phyloP scores from a whole-genome alignment of 2,888 invertebrate genomes.

The Apeira syringaria region DNA sequence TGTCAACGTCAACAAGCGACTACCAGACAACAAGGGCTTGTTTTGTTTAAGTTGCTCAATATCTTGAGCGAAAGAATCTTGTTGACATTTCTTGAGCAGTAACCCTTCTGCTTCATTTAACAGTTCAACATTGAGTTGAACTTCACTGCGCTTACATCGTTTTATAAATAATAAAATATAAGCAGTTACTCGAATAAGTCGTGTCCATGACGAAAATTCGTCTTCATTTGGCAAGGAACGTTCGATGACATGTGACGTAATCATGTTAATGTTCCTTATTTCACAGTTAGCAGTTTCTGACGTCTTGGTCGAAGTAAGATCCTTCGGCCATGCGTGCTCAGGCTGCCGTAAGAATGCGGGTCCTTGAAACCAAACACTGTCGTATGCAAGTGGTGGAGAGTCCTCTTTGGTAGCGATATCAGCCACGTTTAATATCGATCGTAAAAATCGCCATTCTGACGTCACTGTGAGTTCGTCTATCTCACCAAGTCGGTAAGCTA shows the following conservation, averaged over 20 bases:
- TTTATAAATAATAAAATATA: slow-evolving; percentile 3
- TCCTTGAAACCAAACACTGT: background rate
- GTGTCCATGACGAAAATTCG: slow-evolving; percentile 7
- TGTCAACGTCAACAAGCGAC: background rate
- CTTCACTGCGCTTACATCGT: background rate
- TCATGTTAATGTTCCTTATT: too few relatives aligned
- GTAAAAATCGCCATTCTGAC: background rate
- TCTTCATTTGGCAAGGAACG: background rate
- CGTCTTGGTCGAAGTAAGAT: too few relatives aligned
- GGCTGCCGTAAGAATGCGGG: background rate
- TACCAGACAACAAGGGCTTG: background rate
- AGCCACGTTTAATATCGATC: background rate
- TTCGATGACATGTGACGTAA: background rate
- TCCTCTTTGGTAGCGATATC: background rate
- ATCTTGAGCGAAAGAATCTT: background rate
- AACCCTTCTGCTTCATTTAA: slow-evolving; percentile 2
- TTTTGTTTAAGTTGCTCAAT: background rate
- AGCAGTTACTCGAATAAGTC: slow-evolving; percentile 2
- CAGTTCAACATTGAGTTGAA: background rate
- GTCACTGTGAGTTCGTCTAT: slow-evolving; percentile 16
- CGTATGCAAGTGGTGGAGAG: background rate
- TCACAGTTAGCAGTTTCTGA: too few relatives aligned
- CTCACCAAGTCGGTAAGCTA: slow-evolving; percentile 19
- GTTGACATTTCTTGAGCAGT: background rate
- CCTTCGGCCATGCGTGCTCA: background rate